Evolutionary conservation across 2,888 invertebrate species (phyloP), one percentile per base, ranked within the genome.

Genomic region (Drosophila tripunctata): DNA sequence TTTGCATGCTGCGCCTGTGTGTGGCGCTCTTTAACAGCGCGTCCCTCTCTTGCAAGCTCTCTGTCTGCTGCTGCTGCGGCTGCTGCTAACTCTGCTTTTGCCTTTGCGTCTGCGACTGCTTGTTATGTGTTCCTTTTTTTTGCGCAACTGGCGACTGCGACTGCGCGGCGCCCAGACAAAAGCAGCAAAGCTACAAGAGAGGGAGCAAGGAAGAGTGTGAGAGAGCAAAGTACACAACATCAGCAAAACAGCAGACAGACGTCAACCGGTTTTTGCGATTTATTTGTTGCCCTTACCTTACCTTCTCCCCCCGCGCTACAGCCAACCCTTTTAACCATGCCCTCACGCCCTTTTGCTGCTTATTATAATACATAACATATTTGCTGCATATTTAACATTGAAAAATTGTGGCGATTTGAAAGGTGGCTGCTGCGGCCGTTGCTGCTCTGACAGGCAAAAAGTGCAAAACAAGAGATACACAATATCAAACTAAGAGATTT

Each of bases 221-320:
- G 60, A 55, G 56, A 61, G 45, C 58, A 70, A 54, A 48, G 54
- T 54, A 62, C 35, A 57, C 61, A 61, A 31, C 22, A 47, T 27
- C 27, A 10, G n/a, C n/a, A n/a, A n/a, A 41, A 22, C 61, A 52
- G 33, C 56, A 57, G 76, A 65, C 71, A 58, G 56, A 57, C 45
- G 21, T 36, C 7, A 87, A 82, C 81, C 81, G 81, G 81, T 82
- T 75, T 68, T 86, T 76, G 65, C 69, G 75, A 82, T 85, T 87
- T 87, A 87, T 75, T 87, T 85, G 85, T 69, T 87, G 71, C 75
- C 68, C 66, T 83, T 78, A 64, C 62, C 54, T 35, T 45, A 62
- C 63, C 47, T 51, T 54, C 8, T 8, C 22, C 21, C 33, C 43
- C 27, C 27, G 6, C 38, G 31, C 48, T 10, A 24, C 31, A n/a